Evolutionary conservation across 2,888 invertebrate genomes (phyloP).

Genomic region (Chymomyza amoena): DNA sequence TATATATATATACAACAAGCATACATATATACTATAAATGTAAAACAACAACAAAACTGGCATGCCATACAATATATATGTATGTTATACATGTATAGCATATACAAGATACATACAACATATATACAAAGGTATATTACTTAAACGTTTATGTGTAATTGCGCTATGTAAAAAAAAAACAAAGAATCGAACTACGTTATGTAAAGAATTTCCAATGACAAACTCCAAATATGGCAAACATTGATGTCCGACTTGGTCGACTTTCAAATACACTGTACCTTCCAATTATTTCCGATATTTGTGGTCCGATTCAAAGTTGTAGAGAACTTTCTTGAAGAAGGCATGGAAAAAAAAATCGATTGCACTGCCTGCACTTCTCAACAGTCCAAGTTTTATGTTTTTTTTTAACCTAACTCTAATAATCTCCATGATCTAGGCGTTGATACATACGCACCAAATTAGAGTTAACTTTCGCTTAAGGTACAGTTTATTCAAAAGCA

Average conservation of each 20-base stretch:
- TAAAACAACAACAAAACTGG: background rate
- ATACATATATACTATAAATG: background rate
- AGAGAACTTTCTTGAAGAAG: no score
- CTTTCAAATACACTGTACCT: no score
- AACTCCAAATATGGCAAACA: no score
- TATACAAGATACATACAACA: background rate
- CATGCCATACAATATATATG: background rate
- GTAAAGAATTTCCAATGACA: background rate
- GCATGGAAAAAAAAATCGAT: no score
- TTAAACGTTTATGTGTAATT: background rate
- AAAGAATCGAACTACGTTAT: background rate
- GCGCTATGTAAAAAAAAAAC: slow-evolving; percentile 19
- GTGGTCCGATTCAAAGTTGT: no score
- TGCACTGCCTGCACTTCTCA: no score
- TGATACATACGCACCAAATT: slow-evolving; percentile 3
- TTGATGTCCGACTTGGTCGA: no score
- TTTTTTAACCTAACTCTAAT: no score
- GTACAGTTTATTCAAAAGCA: slow-evolving; percentile 31
- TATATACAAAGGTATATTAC: background rate
- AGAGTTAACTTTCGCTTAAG: slow-evolving; percentile 16
- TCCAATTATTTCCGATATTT: no score
- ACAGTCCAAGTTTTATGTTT: no score
- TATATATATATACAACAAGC: slow-evolving; percentile 6
- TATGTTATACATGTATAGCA: background rate
- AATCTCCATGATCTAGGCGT: no score